Base-by-base conservation (phyloP, 2,888 invertebrate genomes). In the Apamea sordens region DNA sequence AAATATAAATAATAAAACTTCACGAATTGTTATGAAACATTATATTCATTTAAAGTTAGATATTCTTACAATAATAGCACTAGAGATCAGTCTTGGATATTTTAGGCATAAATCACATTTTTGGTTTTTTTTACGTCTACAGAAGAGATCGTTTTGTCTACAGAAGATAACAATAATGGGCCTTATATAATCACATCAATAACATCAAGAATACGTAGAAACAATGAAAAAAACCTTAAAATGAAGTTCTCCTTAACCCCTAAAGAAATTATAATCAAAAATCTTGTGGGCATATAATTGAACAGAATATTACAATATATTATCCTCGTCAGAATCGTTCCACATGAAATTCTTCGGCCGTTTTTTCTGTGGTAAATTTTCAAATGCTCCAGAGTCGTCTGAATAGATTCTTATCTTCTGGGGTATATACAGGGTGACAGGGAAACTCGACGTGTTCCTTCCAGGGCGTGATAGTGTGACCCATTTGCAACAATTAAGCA, bases 101-200 rank as follows among this genome's bases (percentile, higher is more conserved):
- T 32, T 73, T 44, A 47, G 44, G 63, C 13, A 63, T 11, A 63
- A 73, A 73, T 32, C 56, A 73, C 32, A 24, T 73, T 73, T 73
- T 73, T 73, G 0, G 63, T 44, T 47, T 47, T 47, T 47, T 32
- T 73, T 32, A 73, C 6, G 72, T 72, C 44, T 24, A 44, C 72
- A 72, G 72, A 61, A 73, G 56, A 71, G 70, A 59, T 71, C n/a
- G 70, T 56, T 15, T 71, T 56, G 56, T 71, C 70, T 71, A 10
- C 56, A 41, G 70, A 71, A 41, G 56, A 2, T 28, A 72, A 72
- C 59, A 72, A 61, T 44, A 72, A 32, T 28, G 21, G 44, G 1
- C 28, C 59, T 72, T 72, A 61, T 59, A 72, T 71, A 61, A 61
- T 72, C 44, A 61, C 21, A 71, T 71, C 59, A 59, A 71, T 71